Percentiles rank a stretch among this genome's conserved stretches.
phyloP scores from a whole-genome alignment of 2,888 invertebrate genomes.

The Endotricha flammealis region DNA sequence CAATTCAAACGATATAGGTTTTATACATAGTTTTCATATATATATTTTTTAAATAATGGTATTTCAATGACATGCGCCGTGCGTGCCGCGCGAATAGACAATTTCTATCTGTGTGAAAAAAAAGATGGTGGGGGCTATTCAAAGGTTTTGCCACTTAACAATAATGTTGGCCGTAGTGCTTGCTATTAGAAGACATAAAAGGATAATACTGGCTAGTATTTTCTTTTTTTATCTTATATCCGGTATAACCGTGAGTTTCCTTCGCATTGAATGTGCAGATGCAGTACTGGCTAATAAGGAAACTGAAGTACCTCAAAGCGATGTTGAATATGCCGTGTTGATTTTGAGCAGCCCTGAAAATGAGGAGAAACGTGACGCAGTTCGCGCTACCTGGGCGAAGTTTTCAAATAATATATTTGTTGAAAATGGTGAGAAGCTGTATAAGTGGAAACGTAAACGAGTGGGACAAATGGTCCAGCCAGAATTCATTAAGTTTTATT shows the following conservation, averaged over 20 bases:
- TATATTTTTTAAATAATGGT: too few relatives aligned
- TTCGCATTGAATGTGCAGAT: constrained; percentile 77
- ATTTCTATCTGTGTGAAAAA: too few relatives aligned
- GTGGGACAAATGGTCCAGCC: constrained; percentile 24
- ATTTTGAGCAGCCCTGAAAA: constrained; percentile 87
- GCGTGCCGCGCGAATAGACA: too few relatives aligned
- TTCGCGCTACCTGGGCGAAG: constrained; percentile 91
- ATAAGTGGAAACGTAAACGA: constrained; percentile 59
- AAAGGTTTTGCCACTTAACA: too few relatives aligned
- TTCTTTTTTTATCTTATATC: constrained; percentile 80
- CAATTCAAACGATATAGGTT: too few relatives aligned
- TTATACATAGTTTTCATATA: too few relatives aligned
- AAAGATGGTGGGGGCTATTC: too few relatives aligned
- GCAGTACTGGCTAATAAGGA: constrained; percentile 44
- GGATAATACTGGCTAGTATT: constrained; percentile 54
- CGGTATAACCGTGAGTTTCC: constrained; percentile 76
- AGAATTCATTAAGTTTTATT: constrained; percentile 50
- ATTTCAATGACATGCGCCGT: too few relatives aligned
- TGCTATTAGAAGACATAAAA: constrained; percentile 49
- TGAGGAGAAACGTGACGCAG: constrained; percentile 81
- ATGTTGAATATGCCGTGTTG: constrained; percentile 81
- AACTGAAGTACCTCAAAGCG: constrained; percentile 12
- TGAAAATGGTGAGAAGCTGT: constrained; percentile 50
- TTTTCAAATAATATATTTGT: constrained; percentile 57
- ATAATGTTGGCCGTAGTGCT: too few relatives aligned